Percentiles rank a stretch among this genome's conserved stretches.
Conservation (phyloP, 1,140 invertebrate species). For the Brachionus paranguensis region DNA sequence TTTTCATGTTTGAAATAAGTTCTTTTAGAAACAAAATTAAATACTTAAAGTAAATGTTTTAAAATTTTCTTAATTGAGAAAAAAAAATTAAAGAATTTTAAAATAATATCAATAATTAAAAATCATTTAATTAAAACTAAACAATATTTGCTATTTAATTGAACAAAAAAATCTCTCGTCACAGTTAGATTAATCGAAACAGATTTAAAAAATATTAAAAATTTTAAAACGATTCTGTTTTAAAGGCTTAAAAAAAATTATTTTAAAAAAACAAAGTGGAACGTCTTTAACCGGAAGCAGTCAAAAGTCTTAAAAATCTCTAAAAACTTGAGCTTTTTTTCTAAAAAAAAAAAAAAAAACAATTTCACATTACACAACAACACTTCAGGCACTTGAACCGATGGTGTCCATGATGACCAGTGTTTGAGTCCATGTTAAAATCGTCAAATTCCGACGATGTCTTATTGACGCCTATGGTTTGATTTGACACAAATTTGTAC, state of each 20-base stretch:
- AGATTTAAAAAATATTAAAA: conserved; percentile 4
- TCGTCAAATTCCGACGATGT: not conserved
- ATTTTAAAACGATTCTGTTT: conserved; percentile 32
- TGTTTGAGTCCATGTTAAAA: not conserved
- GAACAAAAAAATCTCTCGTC: not conserved
- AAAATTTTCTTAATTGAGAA: not conserved
- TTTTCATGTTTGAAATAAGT: not conserved
- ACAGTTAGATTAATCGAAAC: not conserved
- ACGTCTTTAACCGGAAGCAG: not conserved
- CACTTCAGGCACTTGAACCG: not conserved
- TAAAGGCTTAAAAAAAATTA: not conserved
- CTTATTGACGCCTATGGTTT: conserved; percentile 5
- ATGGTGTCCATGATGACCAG: not conserved
- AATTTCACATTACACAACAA: conserved; percentile 18
- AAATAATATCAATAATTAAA: not conserved
- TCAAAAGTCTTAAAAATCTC: not conserved
- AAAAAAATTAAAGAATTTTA: not conserved
- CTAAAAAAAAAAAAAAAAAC: not conserved
- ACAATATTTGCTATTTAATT: not conserved
- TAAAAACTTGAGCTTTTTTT: not conserved
- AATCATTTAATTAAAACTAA: not conserved
- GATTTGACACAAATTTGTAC: conserved; percentile 31
- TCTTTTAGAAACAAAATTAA: not conserved
- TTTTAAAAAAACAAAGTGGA: not conserved
- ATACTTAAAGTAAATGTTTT: not conserved